A percentile compares a stretch with the other conserved stretches of the same genome.
Conservation (phyloP, 2,113 vertebrate genomes). For the Onychostoma macrolepis region DNA sequence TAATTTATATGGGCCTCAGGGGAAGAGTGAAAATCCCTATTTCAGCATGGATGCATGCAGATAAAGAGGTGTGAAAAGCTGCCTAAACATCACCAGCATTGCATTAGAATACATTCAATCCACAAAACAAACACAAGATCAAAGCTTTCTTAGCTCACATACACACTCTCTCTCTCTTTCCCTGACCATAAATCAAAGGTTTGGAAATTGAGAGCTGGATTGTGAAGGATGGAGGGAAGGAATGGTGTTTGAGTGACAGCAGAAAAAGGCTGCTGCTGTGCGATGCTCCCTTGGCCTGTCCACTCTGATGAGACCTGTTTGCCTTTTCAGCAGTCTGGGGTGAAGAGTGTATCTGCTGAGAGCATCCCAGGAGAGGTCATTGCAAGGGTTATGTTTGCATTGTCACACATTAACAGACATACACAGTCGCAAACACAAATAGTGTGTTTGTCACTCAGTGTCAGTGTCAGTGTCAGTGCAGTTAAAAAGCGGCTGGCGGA, state of each 20-base stretch:
- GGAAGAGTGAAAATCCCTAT: slow-evolving; percentile 5
- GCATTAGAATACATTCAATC: slow-evolving; percentile 18
- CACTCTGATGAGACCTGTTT: slow-evolving; percentile 39
- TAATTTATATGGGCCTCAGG: not conserved
- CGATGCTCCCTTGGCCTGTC: slow-evolving; percentile 22
- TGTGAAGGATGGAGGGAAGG: not conserved
- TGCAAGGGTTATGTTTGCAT: not conserved
- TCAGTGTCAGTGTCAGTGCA: slow-evolving; percentile 21
- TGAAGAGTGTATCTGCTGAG: slow-evolving; percentile 14
- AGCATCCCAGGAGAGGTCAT: slow-evolving; percentile 32
- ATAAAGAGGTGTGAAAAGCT: slow-evolving; percentile 16
- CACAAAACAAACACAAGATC: slow-evolving; percentile 35
- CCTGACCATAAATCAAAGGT: slow-evolving; percentile 36
- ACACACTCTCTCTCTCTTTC: not conserved
- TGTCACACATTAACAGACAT: slow-evolving; percentile 40
- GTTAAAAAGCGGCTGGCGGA: not conserved
- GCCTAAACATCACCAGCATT: slow-evolving; percentile 2
- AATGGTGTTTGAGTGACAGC: slow-evolving; percentile 32
- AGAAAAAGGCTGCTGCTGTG: slow-evolving; percentile 33
- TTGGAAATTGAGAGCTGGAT: slow-evolving; percentile 19
- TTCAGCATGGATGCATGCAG: slow-evolving; percentile 16
- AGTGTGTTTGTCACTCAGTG: slow-evolving; percentile 31
- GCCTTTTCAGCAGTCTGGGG: slow-evolving; percentile 29
- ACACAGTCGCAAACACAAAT: slow-evolving; percentile 35
- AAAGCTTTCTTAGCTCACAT: slow-evolving; percentile 29